Evolutionary conservation across 2,113 vertebrate species (phyloP), one percentile per base, ranked within the genome.

Genomic region (Carassius gibelio): DNA sequence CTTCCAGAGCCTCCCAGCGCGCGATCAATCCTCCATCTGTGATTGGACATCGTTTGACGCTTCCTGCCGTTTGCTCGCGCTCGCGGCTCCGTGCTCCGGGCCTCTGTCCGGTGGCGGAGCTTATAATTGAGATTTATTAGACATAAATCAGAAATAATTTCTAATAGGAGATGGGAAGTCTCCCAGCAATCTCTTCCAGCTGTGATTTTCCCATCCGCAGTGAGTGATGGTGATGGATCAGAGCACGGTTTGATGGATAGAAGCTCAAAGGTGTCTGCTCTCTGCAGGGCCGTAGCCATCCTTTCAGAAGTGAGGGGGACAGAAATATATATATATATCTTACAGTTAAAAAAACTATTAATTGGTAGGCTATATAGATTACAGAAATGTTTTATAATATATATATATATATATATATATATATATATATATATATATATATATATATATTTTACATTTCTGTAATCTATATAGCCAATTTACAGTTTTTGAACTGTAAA

Each of bases 211-310:
- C 38, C 72, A 14, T 75, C 21, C 6, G 10, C 26, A 9, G 30
- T 61, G 76, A 79, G 55, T 79, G 76, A 79, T 79, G 76, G 55
- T 79, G 76, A 79, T 79, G 76, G 55, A 34, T 77, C 23, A 5
- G 74, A 52, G 17, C 36, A 13, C 0, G 9, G 42, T 13, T 74
- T 75, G 72, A 75, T 48, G 72, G 72, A 75, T 75, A 13, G 42
- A 15, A 7, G 6, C 38, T 74, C 38, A 48, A 8, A 50, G 72
- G 72, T 75, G 72, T 15, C 72, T 10, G 21, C 7, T 75, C 72
- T 15, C n/a, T 15, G 11, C 26, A 26, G 26, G 26, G 26, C 0
- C 26, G 26, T 26, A 26, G 26, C 26, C 26, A 26, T 26, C 26
- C 1, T 26, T 26, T 26, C 26, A 26, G 26, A 26, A 26, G 26